Percentiles rank a stretch among this genome's conserved stretches.
Evolutionary conservation across 2,888 invertebrate genomes (phyloP).

Genomic region (Drosophila maculinotata): DNA sequence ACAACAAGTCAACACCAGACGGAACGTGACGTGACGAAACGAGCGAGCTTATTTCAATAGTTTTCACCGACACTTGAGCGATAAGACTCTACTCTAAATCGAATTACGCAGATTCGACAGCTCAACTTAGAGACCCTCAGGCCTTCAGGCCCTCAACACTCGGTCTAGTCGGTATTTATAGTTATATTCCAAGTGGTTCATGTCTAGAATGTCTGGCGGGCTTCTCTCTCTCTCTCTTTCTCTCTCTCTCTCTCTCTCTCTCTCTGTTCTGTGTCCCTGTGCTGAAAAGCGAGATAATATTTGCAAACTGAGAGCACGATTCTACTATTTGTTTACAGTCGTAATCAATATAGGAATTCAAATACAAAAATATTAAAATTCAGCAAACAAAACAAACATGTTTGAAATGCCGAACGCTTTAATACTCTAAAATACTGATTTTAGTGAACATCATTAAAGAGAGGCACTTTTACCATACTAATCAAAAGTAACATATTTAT

Average conservation of each 20-base stretch:
- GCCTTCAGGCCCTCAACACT: background rate
- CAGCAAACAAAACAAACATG: constrained; percentile 9
- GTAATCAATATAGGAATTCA: constrained; percentile 66
- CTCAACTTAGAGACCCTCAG: constrained; percentile 1
- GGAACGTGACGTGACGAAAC: background rate
- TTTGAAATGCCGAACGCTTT: accelerated
- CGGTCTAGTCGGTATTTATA: no score
- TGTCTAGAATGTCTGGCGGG: no score
- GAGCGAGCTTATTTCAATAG: background rate
- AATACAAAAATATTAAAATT: constrained; percentile 35
- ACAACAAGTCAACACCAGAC: background rate
- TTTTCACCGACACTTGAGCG: background rate
- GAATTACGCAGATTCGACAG: constrained; percentile 3
- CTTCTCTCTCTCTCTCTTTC: background rate
- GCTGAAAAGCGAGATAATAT: constrained; percentile 65
- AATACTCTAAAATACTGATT: constrained; percentile 17
- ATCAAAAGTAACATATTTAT: no score
- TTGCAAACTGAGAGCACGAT: constrained; percentile 72
- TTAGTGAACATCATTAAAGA: no score
- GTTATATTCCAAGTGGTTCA: no score
- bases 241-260: background rate
- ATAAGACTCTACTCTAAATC: background rate
- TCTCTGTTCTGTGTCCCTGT: constrained; percentile 26
- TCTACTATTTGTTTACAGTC: constrained; percentile 76
- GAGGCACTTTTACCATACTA: no score